phyloP scores from a whole-genome alignment of 1,140 invertebrate genomes.

The Agrilus planipennis region DNA sequence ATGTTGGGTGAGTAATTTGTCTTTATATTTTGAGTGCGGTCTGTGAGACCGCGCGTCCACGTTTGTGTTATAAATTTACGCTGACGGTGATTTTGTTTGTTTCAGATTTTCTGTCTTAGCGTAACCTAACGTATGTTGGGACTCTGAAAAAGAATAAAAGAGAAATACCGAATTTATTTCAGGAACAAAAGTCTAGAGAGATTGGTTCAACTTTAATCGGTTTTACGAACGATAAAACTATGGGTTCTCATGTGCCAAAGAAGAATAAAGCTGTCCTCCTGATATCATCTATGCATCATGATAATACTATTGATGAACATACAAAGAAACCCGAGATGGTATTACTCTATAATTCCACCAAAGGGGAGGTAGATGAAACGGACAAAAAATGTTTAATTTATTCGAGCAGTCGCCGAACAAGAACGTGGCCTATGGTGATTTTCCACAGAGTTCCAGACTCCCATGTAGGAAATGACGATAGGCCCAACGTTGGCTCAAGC shows the following conservation, averaged over 20 bases:
- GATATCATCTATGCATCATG: slow-evolving; percentile 21
- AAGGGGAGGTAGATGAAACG: slow-evolving; percentile 24
- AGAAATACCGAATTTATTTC: slow-evolving; percentile 24
- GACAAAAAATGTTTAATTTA: slow-evolving; percentile 26
- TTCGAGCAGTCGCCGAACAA: slow-evolving; percentile 15
- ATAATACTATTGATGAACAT: slow-evolving; percentile 12
- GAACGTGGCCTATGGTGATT: slow-evolving; percentile 26
- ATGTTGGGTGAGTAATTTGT: too few species aligned
- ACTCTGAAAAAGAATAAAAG: too few species aligned
- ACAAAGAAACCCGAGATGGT: slow-evolving; percentile 25
- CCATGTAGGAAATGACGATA: too few species aligned
- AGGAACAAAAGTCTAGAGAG: slow-evolving; percentile 8
- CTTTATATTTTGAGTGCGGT: too few species aligned
- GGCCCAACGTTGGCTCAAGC: too few species aligned
- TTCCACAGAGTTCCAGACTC: too few species aligned
- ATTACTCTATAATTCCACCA: slow-evolving; percentile 23
- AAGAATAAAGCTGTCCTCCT: slow-evolving; percentile 24
- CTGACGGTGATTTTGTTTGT: too few species aligned
- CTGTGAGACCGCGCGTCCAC: too few species aligned
- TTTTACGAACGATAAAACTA: slow-evolving; percentile 2
- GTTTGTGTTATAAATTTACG: too few species aligned
- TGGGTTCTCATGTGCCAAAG: slow-evolving; percentile 11
- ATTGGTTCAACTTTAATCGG: slow-evolving; percentile 10
- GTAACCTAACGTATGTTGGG: too few species aligned
- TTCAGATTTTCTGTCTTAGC: too few species aligned